These are phyloP conservation scores for Stegastes partitus DNA, from an alignment of 2,113 vertebrate species.

Conservation along the genomic window DNA sequence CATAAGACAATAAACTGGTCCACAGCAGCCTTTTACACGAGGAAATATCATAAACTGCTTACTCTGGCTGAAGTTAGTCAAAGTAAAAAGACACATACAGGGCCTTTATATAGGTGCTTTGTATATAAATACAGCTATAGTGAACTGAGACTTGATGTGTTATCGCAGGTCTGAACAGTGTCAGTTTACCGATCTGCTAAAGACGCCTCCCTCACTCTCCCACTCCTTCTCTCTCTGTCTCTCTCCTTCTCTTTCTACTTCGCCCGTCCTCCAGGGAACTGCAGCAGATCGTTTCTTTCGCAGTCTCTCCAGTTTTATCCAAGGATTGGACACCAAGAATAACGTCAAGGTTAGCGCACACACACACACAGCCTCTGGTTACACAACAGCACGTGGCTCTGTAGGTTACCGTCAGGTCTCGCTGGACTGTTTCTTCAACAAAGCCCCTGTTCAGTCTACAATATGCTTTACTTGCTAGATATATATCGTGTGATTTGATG, in stretches of 20 bases:
- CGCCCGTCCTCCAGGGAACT: slow-evolving; percentile 84
- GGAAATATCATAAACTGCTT: no score
- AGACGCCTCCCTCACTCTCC: not conserved
- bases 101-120: not conserved
- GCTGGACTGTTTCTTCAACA: not conserved
- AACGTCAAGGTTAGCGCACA: slow-evolving; percentile 92
- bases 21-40: not conserved
- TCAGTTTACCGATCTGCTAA: slow-evolving; percentile 9
- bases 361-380: slow-evolving; percentile 9
- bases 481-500: not conserved
- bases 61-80: not conserved
- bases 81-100: not conserved
- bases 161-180: slow-evolving; percentile 10
- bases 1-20: not conserved
- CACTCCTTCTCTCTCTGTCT: not conserved
- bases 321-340: slow-evolving; percentile 93
- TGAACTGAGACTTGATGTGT: not conserved
- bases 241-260: slow-evolving; percentile 5
- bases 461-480: not conserved
- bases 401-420: slow-evolving; percentile 1
- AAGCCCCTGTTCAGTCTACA: not conserved
- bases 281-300: slow-evolving; percentile 93
- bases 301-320: slow-evolving; percentile 91
- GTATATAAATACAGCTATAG: slow-evolving; percentile 1
- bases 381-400: slow-evolving; percentile 2